Evolutionary conservation across 1,140 invertebrate species (phyloP).

Genomic region (Reticulitermes speratus): DNA sequence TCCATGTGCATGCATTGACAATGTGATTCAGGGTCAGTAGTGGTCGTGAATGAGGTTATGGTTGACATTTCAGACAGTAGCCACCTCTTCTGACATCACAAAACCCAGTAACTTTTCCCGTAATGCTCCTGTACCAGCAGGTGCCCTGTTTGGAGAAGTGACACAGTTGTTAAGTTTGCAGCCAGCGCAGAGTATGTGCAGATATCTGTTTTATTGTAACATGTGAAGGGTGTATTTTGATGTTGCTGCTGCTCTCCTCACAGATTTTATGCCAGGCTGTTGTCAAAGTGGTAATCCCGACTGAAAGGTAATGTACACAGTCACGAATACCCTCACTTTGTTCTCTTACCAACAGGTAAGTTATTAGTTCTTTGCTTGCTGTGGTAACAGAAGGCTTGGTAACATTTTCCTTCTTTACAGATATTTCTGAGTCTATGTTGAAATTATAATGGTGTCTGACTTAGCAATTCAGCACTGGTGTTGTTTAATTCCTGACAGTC

Average conservation of each 20-base stretch:
- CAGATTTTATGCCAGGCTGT: constrained; percentile 85
- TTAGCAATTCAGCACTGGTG: too few relatives aligned
- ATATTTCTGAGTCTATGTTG: not conserved
- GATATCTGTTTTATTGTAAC: not conserved
- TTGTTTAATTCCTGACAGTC: too few relatives aligned
- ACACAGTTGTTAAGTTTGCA: not conserved
- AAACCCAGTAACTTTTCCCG: not conserved
- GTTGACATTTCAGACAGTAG: not conserved
- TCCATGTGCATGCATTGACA: too few relatives aligned
- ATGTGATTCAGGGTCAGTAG: too few relatives aligned
- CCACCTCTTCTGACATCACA: not conserved
- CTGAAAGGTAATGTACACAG: constrained; percentile 72
- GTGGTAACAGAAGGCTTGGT: not conserved
- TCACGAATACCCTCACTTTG: constrained; percentile 17
- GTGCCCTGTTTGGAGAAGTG: not conserved
- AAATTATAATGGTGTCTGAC: too few relatives aligned
- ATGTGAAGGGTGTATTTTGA: constrained; percentile 23
- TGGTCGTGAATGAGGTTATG: too few relatives aligned
- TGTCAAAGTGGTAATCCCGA: constrained; percentile 98
- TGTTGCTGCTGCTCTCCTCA: constrained; percentile 38
- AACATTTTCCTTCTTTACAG: not conserved
- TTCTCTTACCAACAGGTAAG: constrained; percentile 18
- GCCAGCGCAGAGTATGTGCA: not conserved
- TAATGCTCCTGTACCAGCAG: too few relatives aligned
- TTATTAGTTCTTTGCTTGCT: constrained; percentile 12